Percentiles rank a stretch among this genome's conserved stretches.
phyloP scores from a whole-genome alignment of 2,888 invertebrate genomes.

The Helicoverpa assulta region DNA sequence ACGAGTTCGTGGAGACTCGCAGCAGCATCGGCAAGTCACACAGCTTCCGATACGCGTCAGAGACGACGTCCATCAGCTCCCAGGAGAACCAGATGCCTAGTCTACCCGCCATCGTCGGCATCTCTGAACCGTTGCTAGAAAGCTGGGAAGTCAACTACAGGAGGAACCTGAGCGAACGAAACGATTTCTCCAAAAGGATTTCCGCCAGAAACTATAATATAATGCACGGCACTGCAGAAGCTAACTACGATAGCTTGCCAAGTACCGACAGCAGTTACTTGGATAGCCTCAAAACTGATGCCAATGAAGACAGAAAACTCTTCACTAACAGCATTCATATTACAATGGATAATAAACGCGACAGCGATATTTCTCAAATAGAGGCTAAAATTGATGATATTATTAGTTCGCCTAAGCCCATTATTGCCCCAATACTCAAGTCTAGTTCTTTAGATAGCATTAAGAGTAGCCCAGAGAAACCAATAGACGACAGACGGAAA shows the following conservation, averaged over 20 bases:
- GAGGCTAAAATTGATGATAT: constrained; percentile 90
- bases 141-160: constrained; percentile 89
- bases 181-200: constrained; percentile 81
- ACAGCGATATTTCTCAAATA: constrained; percentile 88
- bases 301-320: constrained; percentile 80
- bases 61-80: constrained; percentile 85
- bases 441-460: constrained; percentile 91
- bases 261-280: constrained; percentile 87
- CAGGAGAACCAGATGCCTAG: constrained; percentile 89
- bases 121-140: constrained; percentile 87
- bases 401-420: constrained; percentile 88
- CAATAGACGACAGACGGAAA: constrained; percentile 84
- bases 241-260: constrained; percentile 85
- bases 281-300: constrained; percentile 85
- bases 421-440: constrained; percentile 87
- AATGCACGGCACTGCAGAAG: constrained; percentile 77
- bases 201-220: constrained; percentile 85
- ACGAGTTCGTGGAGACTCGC: constrained; percentile 84
- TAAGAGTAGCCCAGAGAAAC: constrained; percentile 89
- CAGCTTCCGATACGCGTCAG: constrained; percentile 92
- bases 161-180: constrained; percentile 83
- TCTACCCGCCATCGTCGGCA: constrained; percentile 87
- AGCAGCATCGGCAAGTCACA: constrained; percentile 93
- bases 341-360: constrained; percentile 82
- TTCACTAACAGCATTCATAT: constrained; percentile 86